Evolutionary conservation across 2,113 vertebrate species (phyloP).

Genomic region (Lynx canadensis): DNA sequence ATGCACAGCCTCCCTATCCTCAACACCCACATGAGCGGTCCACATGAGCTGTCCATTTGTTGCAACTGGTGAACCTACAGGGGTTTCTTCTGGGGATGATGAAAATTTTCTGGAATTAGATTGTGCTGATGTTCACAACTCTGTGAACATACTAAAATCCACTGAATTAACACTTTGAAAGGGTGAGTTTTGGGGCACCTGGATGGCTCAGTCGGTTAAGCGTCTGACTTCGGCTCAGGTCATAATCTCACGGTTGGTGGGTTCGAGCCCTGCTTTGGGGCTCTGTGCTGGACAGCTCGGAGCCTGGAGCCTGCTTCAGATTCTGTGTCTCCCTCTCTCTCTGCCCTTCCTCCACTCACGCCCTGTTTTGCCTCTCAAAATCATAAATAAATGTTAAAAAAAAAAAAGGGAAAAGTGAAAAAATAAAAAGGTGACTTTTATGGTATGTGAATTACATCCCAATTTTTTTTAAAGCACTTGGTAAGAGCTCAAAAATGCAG

Average conservation of each 20-base stretch:
- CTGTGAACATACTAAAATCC: background rate
- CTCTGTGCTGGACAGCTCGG: too few species aligned
- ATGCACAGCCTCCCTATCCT: background rate
- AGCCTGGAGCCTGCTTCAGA: too few species aligned
- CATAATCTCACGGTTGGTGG: too few species aligned
- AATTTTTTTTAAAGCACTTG: background rate
- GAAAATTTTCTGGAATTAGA: slow-evolving; percentile 15
- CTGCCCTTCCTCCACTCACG: too few species aligned
- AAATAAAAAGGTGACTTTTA: background rate
- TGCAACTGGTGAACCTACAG: background rate
- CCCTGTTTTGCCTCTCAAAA: too few species aligned
- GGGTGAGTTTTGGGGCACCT: background rate
- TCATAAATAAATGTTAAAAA: too few species aligned
- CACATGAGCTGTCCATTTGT: background rate
- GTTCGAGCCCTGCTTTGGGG: too few species aligned
- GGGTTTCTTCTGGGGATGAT: background rate
- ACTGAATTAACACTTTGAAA: background rate
- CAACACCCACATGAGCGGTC: background rate
- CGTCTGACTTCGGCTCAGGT: too few species aligned
- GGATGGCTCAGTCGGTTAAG: too few species aligned
- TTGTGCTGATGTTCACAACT: background rate
- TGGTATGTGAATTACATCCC: background rate
- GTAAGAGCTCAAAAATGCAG: slow-evolving; percentile 9
- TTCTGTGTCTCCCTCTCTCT: too few species aligned
- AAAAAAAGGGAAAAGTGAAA: too few species aligned